Percentiles rank a stretch among this genome's conserved stretches.
These are phyloP conservation scores for Catocala fraxini DNA, from an alignment of 2,888 invertebrate genomes.

Conservation along the genomic window DNA sequence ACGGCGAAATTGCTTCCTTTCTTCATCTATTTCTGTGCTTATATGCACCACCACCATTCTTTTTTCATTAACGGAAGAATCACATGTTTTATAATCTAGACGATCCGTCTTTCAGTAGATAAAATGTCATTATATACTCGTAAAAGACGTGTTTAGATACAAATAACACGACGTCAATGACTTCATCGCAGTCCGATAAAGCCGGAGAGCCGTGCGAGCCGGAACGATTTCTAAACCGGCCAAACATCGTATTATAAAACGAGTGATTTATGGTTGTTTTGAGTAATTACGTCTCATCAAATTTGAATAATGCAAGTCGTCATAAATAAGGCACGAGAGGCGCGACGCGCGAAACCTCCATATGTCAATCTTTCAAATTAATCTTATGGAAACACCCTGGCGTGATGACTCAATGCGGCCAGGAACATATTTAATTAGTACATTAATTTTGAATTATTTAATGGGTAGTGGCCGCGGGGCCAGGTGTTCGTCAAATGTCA, in stretches of 20 bases:
- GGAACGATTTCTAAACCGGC: slow-evolving; percentile 74
- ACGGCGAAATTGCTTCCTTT: slow-evolving; percentile 64
- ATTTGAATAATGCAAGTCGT: slow-evolving; percentile 85
- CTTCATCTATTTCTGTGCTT: slow-evolving; percentile 59
- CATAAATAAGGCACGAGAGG: slow-evolving; percentile 77
- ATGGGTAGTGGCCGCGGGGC: slow-evolving; percentile 68
- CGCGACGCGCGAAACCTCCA: slow-evolving; percentile 76
- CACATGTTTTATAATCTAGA: slow-evolving; percentile 54
- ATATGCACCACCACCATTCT: slow-evolving; percentile 53
- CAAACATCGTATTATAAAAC: slow-evolving; percentile 77
- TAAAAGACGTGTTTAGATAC: slow-evolving; percentile 73
- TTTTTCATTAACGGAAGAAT: slow-evolving; percentile 56
- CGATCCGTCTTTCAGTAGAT: slow-evolving; percentile 62
- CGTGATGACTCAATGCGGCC: slow-evolving; percentile 82
- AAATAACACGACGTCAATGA: slow-evolving; percentile 71
- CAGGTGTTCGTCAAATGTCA: slow-evolving; percentile 86
- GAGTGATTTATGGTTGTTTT: slow-evolving; percentile 84
- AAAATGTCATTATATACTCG: slow-evolving; percentile 71
- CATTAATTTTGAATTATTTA: slow-evolving; percentile 84
- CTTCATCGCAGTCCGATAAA: slow-evolving; percentile 72
- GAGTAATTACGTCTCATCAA: slow-evolving; percentile 87
- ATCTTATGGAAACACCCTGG: slow-evolving; percentile 76
- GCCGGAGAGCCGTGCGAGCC: slow-evolving; percentile 57
- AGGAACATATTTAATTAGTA: slow-evolving; percentile 84
- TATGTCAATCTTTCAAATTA: slow-evolving; percentile 83